Evolutionary conservation across 1,140 invertebrate species (phyloP).

Genomic region (Bombus impatiens): DNA sequence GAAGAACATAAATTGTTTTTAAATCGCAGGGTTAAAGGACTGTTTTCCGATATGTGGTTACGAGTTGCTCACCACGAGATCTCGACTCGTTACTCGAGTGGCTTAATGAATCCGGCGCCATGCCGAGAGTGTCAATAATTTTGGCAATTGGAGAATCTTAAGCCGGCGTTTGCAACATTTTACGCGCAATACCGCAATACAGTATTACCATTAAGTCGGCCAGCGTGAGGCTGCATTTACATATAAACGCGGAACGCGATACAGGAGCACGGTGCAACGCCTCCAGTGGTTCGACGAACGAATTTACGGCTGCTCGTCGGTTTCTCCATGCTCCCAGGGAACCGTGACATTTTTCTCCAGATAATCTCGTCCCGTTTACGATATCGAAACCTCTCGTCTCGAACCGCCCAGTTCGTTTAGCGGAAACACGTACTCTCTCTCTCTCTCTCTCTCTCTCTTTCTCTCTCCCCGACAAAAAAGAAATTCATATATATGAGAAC

Average conservation of each 20-base stretch:
- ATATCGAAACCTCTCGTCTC: not conserved
- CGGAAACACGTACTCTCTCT: not conserved
- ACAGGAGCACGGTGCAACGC: not conserved
- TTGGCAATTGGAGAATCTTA: conserved; percentile 37
- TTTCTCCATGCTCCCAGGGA: conserved; percentile 24
- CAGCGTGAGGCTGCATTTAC: conserved; percentile 48
- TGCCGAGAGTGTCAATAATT: conserved; percentile 36
- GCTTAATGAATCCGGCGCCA: conserved; percentile 13
- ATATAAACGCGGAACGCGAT: conserved; percentile 33
- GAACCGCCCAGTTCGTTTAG: not conserved
- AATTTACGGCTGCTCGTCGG: conserved; percentile 60
- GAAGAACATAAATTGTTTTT: not conserved
- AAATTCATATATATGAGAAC: not conserved
- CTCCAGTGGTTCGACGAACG: conserved; percentile 51
- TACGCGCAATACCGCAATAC: conserved; percentile 9
- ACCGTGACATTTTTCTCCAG: conserved; percentile 34
- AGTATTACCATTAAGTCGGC: conserved; percentile 43
- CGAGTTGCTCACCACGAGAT: conserved; percentile 5
- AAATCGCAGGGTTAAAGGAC: not conserved
- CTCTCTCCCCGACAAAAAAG: not conserved
- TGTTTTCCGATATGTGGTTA: not conserved
- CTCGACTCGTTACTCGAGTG: conserved; percentile 17
- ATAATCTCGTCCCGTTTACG: conserved; percentile 21
- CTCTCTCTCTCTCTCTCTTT: too few species aligned
- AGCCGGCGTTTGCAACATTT: conserved; percentile 35